Conservation (phyloP, 1,140 invertebrate species). For the Mya arenaria region DNA sequence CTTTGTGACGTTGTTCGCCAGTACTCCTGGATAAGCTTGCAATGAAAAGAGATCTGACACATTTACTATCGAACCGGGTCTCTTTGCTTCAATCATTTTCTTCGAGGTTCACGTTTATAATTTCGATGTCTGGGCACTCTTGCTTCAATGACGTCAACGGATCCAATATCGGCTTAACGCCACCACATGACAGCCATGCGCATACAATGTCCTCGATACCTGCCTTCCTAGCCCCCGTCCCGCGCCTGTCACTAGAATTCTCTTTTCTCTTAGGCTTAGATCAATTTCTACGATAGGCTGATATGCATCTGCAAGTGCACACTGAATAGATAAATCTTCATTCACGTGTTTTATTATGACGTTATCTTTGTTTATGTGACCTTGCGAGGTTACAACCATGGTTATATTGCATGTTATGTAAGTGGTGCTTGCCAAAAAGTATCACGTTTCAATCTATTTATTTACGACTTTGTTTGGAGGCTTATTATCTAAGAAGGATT, state of each 20-base stretch:
- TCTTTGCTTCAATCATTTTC: conserved; percentile 85
- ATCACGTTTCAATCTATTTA: too few relatives aligned
- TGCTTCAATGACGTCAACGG: conserved; percentile 92
- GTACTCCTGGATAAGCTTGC: conserved; percentile 87
- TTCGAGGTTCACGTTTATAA: conserved; percentile 86
- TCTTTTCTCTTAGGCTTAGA: conserved; percentile 26
- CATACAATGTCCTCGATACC: neutral
- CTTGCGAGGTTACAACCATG: too few relatives aligned
- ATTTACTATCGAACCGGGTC: conserved; percentile 91
- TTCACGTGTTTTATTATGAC: too few relatives aligned
- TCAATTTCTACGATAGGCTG: too few relatives aligned
- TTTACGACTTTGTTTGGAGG: too few relatives aligned
- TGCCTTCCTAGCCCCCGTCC: conserved; percentile 36
- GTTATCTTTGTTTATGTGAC: too few relatives aligned
- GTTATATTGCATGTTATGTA: too few relatives aligned
- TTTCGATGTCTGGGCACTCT: too few relatives aligned
- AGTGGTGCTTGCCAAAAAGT: too few relatives aligned
- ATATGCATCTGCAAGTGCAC: too few relatives aligned
- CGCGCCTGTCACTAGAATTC: conserved; percentile 47
- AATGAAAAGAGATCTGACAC: conserved; percentile 88
- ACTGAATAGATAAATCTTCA: too few relatives aligned
- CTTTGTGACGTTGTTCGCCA: conserved; percentile 87
- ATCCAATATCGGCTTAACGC: conserved; percentile 7
- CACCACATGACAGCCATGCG: conserved; percentile 30
- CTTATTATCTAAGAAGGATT: too few relatives aligned